Base-by-base conservation (phyloP, 2,888 invertebrate genomes). In the Pimpla rufipes region DNA sequence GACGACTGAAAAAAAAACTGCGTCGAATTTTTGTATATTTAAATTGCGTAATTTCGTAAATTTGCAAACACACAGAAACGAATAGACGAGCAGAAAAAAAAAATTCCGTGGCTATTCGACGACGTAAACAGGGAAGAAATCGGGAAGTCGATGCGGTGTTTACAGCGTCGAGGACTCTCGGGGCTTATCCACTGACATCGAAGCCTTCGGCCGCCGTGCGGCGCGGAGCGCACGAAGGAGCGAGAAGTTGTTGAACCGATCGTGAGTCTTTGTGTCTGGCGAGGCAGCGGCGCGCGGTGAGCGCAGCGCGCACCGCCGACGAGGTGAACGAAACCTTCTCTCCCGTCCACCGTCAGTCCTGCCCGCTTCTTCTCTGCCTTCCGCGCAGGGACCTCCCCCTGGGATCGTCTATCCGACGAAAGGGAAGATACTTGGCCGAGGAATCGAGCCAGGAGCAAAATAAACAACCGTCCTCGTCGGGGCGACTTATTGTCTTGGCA, bases 231-330 rank as follows among this genome's bases (percentile, higher is more conserved):
- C 42, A 42, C 71, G 71, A 45, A 71, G 42, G 57, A 23, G 16
- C 57, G 59, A 29, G 71, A 57, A 78, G 78, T 73, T 79, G 74
- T 62, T 79, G 79, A 75, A 79, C 64, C 74, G n/a, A n/a, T 52
- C 74, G 79, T 45, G 40, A 21, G n/a, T 64, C 79, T 79, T 79
- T 79, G 79, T 74, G 79, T 79, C 64, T 59, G 79, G 59, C 37
- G 79, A 52, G 79, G 40, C 42, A 16, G 47, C 52, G 52, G 68
- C 68, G 37, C 52, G 52, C 52, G 8, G 47, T 52, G 68, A 52
- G 52, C 37, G 37, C 52, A 5, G 52, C 52, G 1, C 16, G n/a
- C 45, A 64, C n/a, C 57, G 57, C 57, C 78, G 57, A 59, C 57
- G 78, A 78, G 78, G 71, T 71, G 71, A 71, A 78, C 71, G 78